Evolutionary conservation across 2,888 invertebrate genomes (phyloP), one percentile per base, ranked within the genome.

Genomic region (Anodontia alba): DNA sequence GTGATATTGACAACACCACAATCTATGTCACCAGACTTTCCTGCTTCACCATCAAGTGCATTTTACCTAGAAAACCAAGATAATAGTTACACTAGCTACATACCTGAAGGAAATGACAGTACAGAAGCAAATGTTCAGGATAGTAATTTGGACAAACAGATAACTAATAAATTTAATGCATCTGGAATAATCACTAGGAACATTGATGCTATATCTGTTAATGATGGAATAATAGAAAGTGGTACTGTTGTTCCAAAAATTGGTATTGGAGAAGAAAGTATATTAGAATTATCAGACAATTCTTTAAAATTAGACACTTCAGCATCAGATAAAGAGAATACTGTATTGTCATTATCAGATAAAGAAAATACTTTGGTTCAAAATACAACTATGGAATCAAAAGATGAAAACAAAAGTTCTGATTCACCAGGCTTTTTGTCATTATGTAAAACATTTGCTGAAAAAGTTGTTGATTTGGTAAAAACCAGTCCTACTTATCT

Each of bases 11-110:
- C 43, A n/a, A 62, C 78, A 17, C 79, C 75, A 38, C 57, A 70
- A 1, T 86, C 86, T 3, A 86, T 86, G 86, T 86, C 86, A 62
- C 86, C 86, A 36, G 86, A 83, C 15, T 86, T 73, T 51, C 80
- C 86, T 12, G 51, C 54, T n/a, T 83, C 86, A 26, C 83, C 83
- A 7, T 31, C 46, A 29, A 49, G 43, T 46, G 0, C 62, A n/a
- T 7, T 20, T 3, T 23, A 38, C 23, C 17, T 62, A 5, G 38
- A n/a, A 38, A 23, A 26, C 31, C 73, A 57, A 62, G 42, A 42
- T 73, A 57, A 36, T 17, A 73, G 73, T 42, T 69, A 42, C 23
- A 69, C 29, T 15, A 67, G 67, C 33, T 54, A 26, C 3, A 29
- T 62, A 33, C 33, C 17, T 12, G 23, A 5, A 5, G 29, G 1